A percentile compares a stretch with the other conserved stretches of the same genome.
These are phyloP conservation scores for Cosmopolites sordidus DNA, from an alignment of 2,888 invertebrate species.

Conservation along the genomic window DNA sequence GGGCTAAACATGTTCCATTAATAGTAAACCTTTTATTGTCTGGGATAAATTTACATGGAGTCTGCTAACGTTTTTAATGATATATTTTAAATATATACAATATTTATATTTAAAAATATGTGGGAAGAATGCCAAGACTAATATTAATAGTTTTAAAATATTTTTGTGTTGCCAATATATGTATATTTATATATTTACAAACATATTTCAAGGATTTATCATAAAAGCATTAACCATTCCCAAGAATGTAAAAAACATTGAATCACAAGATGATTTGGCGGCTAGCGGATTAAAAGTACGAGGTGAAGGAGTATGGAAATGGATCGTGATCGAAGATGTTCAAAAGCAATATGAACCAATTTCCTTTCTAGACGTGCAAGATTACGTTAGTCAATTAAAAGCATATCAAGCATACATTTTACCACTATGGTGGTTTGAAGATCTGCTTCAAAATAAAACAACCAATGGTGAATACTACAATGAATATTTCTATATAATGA, in stretches of 20 bases:
- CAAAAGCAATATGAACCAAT: background rate
- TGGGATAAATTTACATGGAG: background rate
- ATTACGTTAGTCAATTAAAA: background rate
- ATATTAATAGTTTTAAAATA: background rate
- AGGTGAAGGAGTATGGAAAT: background rate
- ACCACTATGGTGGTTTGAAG: background rate
- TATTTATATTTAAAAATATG: too few relatives aligned
- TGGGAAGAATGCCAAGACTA: background rate
- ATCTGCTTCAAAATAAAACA: too few relatives aligned
- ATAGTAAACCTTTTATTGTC: background rate
- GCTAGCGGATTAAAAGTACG: background rate
- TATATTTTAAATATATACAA: too few relatives aligned
- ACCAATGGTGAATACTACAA: background rate
- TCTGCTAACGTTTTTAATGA: background rate
- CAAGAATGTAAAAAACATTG: background rate
- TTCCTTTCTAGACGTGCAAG: background rate
- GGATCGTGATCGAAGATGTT: background rate
- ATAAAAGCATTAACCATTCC: background rate
- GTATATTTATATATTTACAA: background rate
- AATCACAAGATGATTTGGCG: background rate
- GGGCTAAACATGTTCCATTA: background rate
- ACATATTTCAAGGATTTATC: too few relatives aligned
- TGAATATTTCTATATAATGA: background rate
- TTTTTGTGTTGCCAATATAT: background rate
- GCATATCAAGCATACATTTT: background rate